phyloP scores from a whole-genome alignment of 2,797 vertebrate genomes.

The Squalus acanthias region DNA sequence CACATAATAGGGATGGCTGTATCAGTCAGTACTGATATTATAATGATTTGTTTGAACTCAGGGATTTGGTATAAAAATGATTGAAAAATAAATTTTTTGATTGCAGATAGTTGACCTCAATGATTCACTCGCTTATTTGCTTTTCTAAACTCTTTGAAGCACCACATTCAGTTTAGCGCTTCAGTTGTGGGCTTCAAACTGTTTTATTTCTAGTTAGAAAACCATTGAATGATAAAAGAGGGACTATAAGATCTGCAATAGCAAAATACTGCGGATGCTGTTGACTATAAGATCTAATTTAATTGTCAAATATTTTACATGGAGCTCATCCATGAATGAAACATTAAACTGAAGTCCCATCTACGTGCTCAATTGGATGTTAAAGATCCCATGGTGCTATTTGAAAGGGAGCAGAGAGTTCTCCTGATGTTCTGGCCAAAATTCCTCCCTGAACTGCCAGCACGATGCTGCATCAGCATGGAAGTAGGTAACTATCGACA shows the following conservation, averaged over 20 bases:
- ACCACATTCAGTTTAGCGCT: background rate
- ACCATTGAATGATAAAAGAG: background rate
- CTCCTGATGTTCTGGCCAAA: background rate
- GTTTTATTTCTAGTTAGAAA: conserved; percentile 21
- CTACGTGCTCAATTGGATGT: background rate
- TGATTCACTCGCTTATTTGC: background rate
- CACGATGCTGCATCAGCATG: background rate
- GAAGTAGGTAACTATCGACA: background rate
- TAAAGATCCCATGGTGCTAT: background rate
- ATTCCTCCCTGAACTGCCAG: background rate
- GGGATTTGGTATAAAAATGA: background rate
- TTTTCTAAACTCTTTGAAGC: conserved; percentile 1
- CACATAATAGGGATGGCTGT: background rate
- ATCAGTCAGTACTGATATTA: background rate
- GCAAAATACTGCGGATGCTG: no score
- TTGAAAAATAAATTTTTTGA: background rate
- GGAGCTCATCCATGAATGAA: background rate
- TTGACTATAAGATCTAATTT: background rate
- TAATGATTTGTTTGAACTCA: background rate
- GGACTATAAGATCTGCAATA: background rate
- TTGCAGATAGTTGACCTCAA: background rate
- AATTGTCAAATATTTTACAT: background rate
- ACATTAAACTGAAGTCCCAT: background rate
- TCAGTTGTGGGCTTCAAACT: background rate
- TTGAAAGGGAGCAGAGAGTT: background rate